Conservation (phyloP, 1,140 invertebrate species). For the Drosophila tsacasi region DNA sequence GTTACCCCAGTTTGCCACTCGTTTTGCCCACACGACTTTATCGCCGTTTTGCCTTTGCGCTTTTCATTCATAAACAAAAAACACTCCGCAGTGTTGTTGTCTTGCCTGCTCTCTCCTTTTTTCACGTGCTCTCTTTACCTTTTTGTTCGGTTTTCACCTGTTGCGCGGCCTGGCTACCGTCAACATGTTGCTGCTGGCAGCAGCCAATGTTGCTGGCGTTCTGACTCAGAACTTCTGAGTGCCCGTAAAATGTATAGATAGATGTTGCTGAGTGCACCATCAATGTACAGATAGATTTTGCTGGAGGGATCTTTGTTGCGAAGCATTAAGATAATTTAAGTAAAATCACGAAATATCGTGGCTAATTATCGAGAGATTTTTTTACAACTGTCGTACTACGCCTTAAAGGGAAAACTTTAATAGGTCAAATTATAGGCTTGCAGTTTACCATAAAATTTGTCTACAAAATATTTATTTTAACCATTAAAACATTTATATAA, state of each 20-base stretch:
- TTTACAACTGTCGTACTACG: neutral
- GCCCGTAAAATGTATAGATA: slow-evolving; percentile 6
- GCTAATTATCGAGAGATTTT: slow-evolving; percentile 2
- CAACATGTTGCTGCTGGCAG: slow-evolving; percentile 44
- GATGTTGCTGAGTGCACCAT: slow-evolving; percentile 1
- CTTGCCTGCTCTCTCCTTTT: neutral
- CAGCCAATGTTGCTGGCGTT: slow-evolving; percentile 20
- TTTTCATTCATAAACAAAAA: slow-evolving; percentile 82
- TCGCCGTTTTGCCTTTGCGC: slow-evolving; percentile 66
- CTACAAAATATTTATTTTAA: no score
- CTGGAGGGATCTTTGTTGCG: slow-evolving; percentile 10
- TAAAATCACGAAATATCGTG: slow-evolving; percentile 27
- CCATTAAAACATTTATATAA: neutral
- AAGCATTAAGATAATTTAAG: slow-evolving; percentile 13
- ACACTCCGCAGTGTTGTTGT: slow-evolving; percentile 48
- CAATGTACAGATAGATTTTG: neutral
- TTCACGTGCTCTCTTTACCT: slow-evolving; percentile 4
- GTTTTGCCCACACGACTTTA: slow-evolving; percentile 66
- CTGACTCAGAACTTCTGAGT: no score
- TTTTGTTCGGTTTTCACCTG: slow-evolving; percentile 57
- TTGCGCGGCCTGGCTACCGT: slow-evolving; percentile 39
- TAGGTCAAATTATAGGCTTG: neutral
- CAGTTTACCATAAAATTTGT: no score
- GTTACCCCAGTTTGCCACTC: slow-evolving; percentile 24
- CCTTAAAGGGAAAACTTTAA: neutral